Evolutionary conservation across 64 coral and sea anemone species (phyloP).

Genomic region (Montipora efflorescens): DNA sequence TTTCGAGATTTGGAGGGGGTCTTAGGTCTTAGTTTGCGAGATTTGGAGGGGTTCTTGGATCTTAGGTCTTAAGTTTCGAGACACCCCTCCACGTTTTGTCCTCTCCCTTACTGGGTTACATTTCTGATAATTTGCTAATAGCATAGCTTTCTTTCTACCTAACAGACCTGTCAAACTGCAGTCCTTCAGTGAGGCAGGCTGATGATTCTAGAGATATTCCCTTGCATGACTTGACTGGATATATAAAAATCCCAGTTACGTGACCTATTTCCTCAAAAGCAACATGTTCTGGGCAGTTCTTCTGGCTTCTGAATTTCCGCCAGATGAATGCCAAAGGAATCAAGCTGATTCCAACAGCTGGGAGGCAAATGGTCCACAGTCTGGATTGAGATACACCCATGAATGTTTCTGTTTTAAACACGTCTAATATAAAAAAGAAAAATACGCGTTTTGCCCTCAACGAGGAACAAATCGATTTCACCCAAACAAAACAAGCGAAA

Average conservation of each 20-base stretch:
- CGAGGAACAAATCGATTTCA: too few relatives aligned
- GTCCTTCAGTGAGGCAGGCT: slow-evolving; percentile 37
- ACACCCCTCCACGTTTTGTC: too few relatives aligned
- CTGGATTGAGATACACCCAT: slow-evolving; percentile 7
- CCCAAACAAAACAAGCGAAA: too few relatives aligned
- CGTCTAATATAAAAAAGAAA: background rate
- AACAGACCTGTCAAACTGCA: slow-evolving; percentile 56
- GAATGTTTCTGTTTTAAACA: background rate
- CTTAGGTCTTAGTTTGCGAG: too few relatives aligned
- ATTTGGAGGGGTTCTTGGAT: too few relatives aligned
- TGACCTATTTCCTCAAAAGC: background rate
- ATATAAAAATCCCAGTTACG: slow-evolving; percentile 13
- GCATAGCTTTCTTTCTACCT: too few relatives aligned
- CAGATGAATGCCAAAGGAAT: background rate
- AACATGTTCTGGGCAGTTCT: background rate
- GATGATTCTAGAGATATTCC: slow-evolving; percentile 51
- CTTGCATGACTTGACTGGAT: slow-evolving; percentile 68
- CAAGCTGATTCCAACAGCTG: background rate
- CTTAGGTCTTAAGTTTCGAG: too few relatives aligned
- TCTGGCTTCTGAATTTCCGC: background rate
- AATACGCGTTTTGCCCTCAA: background rate
- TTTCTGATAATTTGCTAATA: too few relatives aligned
- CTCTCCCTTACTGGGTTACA: too few relatives aligned
- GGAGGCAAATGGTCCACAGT: background rate
- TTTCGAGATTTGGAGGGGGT: too few relatives aligned